Percentiles rank a stretch among this genome's conserved stretches.
phyloP scores from a whole-genome alignment of 2,888 invertebrate genomes.

The Salticus scenicus region DNA sequence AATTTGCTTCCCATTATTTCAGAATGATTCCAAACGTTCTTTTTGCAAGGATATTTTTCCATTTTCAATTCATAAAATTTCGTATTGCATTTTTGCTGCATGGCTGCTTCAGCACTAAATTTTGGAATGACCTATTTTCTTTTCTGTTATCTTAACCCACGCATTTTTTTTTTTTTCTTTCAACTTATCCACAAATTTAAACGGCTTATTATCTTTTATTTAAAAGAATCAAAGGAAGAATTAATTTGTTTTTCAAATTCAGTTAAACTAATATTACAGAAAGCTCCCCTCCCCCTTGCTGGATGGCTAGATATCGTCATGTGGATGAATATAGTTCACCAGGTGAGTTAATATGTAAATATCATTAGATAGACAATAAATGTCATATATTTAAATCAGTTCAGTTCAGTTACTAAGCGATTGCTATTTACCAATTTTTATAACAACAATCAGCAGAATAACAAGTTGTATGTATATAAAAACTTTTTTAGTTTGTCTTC shows the following conservation, averaged over 20 bases:
- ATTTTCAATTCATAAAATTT: neutral
- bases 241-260: conserved; percentile 20
- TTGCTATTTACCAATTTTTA: too few species aligned
- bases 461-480: too few species aligned
- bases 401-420: too few species aligned
- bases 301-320: conserved; percentile 64
- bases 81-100: conserved; percentile 44
- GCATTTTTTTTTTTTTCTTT: conserved; percentile 10
- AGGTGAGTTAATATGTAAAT: conserved; percentile 46
- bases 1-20: neutral
- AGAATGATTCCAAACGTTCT: neutral
- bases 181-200: neutral
- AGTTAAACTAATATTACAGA: conserved; percentile 56
- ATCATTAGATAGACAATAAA: neutral
- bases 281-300: conserved; percentile 59
- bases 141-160: neutral
- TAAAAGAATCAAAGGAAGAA: neutral
- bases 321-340: conserved; percentile 52
- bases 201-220: neutral
- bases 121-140: conserved; percentile 35
- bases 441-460: too few species aligned
- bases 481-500: too few species aligned
- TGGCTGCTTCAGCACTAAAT: conserved; percentile 55
- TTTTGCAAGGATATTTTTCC: neutral
- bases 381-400: too few species aligned